phyloP scores from a whole-genome alignment of 37 sponge, comb jelly and placozoan genomes.

The Halichondria panicea region DNA sequence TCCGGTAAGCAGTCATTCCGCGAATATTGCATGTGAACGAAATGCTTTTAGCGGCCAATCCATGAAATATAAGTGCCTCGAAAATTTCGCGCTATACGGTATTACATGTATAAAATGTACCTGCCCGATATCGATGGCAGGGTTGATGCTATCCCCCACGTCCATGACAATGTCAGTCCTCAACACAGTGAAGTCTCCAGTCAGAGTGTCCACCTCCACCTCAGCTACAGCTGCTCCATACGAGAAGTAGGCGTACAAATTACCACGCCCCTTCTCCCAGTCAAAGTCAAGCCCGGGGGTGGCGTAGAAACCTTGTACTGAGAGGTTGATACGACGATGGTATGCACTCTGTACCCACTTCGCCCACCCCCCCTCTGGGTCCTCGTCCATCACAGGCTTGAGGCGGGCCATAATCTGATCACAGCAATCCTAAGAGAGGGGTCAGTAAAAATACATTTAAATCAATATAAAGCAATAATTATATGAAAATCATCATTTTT shows the following conservation, averaged over 20 bases:
- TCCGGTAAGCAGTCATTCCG: too few relatives aligned
- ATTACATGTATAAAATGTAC: too few relatives aligned
- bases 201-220: conserved; percentile 83
- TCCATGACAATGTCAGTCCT: conserved; percentile 81
- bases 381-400: conserved; percentile 49
- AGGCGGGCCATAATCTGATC: conserved; percentile 71
- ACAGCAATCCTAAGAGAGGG: conserved; percentile 60
- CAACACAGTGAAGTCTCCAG: conserved; percentile 64
- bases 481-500: too few relatives aligned
- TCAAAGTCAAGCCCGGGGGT: conserved; percentile 37
- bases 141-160: conserved; percentile 84
- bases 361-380: conserved; percentile 74
- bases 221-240: conserved; percentile 73
- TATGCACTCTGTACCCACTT: conserved; percentile 78
- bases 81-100: too few relatives aligned
- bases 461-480: too few relatives aligned
- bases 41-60: too few relatives aligned
- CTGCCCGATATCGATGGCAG: conserved; percentile 90
- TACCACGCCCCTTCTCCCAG: conserved; percentile 64
- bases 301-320: conserved; percentile 79
- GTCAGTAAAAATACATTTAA: too few relatives aligned
- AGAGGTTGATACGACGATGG: conserved; percentile 65
- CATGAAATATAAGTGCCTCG: too few relatives aligned
- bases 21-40: too few relatives aligned
- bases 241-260: conserved; percentile 60